Percentiles rank a stretch among this genome's conserved stretches.
Conservation (phyloP, 2,113 vertebrate genomes). For the Chinchilla lanigera region DNA sequence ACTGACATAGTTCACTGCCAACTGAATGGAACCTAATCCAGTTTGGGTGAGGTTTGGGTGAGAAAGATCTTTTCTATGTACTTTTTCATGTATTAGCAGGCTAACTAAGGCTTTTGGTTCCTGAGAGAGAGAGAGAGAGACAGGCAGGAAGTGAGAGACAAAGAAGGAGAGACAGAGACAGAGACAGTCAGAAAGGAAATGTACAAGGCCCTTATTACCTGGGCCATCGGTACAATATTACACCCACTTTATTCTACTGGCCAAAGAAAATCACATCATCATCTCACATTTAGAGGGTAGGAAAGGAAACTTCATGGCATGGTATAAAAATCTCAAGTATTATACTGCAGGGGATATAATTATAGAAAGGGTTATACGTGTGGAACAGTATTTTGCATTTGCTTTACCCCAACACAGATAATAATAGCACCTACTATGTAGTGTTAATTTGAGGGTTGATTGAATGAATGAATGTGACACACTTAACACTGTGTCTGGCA, state of each 20-base stretch:
- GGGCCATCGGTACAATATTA: background rate
- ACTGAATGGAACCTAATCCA: background rate
- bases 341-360: background rate
- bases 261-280: background rate
- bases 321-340: background rate
- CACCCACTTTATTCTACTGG: background rate
- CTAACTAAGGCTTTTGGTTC: background rate
- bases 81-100: background rate
- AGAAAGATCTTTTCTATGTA: background rate
- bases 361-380: background rate
- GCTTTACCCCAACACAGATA: background rate
- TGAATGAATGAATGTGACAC: background rate
- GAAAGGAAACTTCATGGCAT: background rate
- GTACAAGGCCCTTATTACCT: background rate
- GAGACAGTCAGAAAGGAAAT: background rate
- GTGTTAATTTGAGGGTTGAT: background rate
- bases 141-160: background rate
- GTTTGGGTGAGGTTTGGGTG: background rate
- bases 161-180: background rate
- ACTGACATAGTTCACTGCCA: background rate
- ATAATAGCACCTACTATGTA: background rate
- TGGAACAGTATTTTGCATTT: background rate
- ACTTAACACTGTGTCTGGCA: background rate
- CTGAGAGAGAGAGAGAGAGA: background rate
- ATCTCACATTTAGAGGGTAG: background rate